phyloP scores from a whole-genome alignment of 1,140 invertebrate genomes.

The Chlorops oryzae region DNA sequence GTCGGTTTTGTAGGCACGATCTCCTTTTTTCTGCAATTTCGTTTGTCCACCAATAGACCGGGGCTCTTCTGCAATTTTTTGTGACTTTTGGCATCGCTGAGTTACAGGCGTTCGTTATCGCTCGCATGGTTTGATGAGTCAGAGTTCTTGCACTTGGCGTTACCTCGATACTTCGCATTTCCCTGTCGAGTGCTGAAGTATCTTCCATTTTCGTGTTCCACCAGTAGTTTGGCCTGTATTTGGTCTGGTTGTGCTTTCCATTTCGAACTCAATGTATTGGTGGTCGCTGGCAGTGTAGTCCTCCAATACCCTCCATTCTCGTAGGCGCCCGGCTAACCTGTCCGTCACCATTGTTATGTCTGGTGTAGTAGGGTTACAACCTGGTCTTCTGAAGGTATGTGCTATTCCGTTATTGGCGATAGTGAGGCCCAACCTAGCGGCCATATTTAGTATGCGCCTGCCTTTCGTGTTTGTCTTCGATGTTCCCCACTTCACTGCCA shows the following conservation, averaged over 20 bases:
- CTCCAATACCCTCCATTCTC: conserved; percentile 5
- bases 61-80: neutral
- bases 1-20: too few species aligned
- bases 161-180: too few species aligned
- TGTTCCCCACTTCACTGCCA: conserved; percentile 22
- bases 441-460: conserved; percentile 17
- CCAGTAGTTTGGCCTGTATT: neutral
- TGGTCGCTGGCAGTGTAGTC: conserved; percentile 7
- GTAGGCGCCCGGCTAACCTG: neutral
- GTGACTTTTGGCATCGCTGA: neutral
- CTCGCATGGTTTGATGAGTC: too few species aligned
- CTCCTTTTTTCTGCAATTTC: too few species aligned
- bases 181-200: too few species aligned
- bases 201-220: too few species aligned
- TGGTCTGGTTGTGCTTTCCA: neutral
- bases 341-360: conserved; percentile 5
- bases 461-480: conserved; percentile 14
- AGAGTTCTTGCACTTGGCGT: too few species aligned
- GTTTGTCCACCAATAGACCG: too few species aligned
- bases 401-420: conserved; percentile 11
- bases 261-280: conserved; percentile 1
- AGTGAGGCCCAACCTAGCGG: conserved; percentile 15
- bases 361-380: too few species aligned
- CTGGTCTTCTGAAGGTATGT: neutral
- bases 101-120: too few species aligned